These are phyloP conservation scores for Ophraella communa DNA, from an alignment of 2,888 invertebrate species.

Conservation along the genomic window DNA sequence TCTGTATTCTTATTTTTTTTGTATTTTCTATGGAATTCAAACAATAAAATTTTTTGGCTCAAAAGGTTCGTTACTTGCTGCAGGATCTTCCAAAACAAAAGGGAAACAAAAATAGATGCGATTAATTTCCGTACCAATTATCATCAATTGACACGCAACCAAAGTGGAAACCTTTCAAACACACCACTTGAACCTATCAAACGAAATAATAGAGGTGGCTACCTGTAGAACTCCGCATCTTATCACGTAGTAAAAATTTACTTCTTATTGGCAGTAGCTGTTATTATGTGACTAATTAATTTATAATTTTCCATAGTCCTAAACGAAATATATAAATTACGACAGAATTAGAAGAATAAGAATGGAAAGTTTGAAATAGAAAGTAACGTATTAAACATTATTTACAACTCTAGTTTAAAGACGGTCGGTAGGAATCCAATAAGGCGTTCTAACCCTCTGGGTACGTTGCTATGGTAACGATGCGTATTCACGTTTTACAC, in stretches of 20 bases:
- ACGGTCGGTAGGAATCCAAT: constrained; percentile 1
- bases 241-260: no score
- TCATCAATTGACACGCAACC: not conserved
- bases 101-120: not conserved
- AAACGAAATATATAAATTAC: no score
- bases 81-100: not conserved
- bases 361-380: no score
- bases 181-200: not conserved
- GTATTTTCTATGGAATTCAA: no score
- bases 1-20: no score
- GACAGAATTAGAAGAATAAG: no score
- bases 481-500: constrained; percentile 24
- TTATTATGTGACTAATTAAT: no score
- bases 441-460: constrained; percentile 2
- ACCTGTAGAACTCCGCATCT: not conserved
- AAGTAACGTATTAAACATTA: not conserved
- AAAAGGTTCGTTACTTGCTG: not conserved
- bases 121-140: not conserved
- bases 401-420: constrained; percentile 5
- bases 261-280: no score
- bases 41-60: no score
- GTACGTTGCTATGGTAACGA: constrained; percentile 16
- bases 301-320: no score
- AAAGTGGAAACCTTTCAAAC: not conserved
- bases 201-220: not conserved